Conservation (phyloP, 92 coral and sea anemone species). For the Phymanthus crucifer region DNA sequence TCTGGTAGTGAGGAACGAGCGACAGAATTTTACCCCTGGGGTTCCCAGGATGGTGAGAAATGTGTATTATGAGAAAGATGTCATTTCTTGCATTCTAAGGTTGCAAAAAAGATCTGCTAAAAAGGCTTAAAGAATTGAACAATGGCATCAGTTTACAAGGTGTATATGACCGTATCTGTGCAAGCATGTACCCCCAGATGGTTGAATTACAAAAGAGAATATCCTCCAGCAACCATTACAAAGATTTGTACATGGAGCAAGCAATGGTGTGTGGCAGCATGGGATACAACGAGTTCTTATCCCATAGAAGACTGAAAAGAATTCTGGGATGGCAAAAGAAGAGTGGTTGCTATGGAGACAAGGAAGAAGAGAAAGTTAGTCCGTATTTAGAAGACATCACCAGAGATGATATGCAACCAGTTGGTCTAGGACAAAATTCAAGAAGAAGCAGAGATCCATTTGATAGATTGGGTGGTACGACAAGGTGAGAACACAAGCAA, state of each 20-base stretch:
- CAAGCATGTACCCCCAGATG: constrained; percentile 87
- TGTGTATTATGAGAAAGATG: too few species aligned
- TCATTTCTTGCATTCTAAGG: constrained; percentile 39
- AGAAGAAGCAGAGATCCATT: not conserved
- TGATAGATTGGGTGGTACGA: not conserved
- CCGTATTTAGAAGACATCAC: not conserved
- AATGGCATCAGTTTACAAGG: constrained; percentile 52
- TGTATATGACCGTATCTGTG: constrained; percentile 76
- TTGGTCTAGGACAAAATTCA: not conserved
- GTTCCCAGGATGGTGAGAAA: too few species aligned
- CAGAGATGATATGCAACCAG: not conserved
- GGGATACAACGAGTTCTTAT: constrained; percentile 70
- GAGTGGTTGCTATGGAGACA: constrained; percentile 71
- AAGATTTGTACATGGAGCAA: constrained; percentile 87
- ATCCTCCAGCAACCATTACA: not conserved
- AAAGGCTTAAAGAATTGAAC: constrained; percentile 44
- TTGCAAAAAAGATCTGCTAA: constrained; percentile 53
- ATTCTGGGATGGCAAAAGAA: constrained; percentile 74
- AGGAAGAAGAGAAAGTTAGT: not conserved
- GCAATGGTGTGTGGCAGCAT: constrained; percentile 87
- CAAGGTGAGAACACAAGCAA: not conserved
- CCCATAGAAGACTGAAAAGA: constrained; percentile 42
- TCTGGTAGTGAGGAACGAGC: too few species aligned
- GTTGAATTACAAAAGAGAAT: constrained; percentile 46
- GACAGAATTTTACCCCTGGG: too few species aligned